A percentile compares a stretch with the other conserved stretches of the same genome.
Evolutionary conservation across 2,888 invertebrate species (phyloP).

Genomic region (Operophtera brumata): DNA sequence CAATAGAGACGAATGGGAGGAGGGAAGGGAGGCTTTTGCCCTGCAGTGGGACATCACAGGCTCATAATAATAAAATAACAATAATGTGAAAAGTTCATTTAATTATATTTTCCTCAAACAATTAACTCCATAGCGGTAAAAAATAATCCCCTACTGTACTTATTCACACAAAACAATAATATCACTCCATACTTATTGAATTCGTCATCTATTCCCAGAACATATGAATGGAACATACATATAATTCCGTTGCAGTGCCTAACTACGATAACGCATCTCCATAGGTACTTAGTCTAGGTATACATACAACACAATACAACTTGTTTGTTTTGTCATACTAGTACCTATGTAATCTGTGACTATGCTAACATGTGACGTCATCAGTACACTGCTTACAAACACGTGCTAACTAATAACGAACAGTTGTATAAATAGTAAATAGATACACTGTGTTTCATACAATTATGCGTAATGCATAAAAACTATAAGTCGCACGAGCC

Average conservation of each 20-base stretch:
- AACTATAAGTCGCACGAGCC: too few relatives aligned
- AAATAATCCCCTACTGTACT: slow-evolving; percentile 1
- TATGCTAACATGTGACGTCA: slow-evolving; percentile 17
- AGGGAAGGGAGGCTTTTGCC: too few relatives aligned
- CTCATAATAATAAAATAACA: too few relatives aligned
- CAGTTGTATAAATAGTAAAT: slow-evolving; percentile 3
- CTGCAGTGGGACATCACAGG: too few relatives aligned
- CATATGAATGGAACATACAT: slow-evolving; percentile 21
- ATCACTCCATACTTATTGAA: not conserved
- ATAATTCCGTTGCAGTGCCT: slow-evolving; percentile 12
- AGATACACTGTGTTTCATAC: not conserved
- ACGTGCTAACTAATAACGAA: slow-evolving; percentile 1
- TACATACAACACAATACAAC: not conserved
- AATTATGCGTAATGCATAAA: not conserved
- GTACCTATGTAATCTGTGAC: not conserved
- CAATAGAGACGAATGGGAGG: too few relatives aligned
- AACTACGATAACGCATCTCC: not conserved
- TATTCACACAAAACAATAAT: not conserved
- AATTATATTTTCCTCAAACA: not conserved
- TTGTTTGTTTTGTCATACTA: too few relatives aligned
- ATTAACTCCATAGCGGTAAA: not conserved
- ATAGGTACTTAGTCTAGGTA: not conserved
- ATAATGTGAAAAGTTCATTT: not conserved
- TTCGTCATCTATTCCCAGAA: slow-evolving; percentile 18
- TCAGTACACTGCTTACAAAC: not conserved